Evolutionary conservation across 2,888 invertebrate genomes (phyloP).

Genomic region (Eupithecia inturbata): DNA sequence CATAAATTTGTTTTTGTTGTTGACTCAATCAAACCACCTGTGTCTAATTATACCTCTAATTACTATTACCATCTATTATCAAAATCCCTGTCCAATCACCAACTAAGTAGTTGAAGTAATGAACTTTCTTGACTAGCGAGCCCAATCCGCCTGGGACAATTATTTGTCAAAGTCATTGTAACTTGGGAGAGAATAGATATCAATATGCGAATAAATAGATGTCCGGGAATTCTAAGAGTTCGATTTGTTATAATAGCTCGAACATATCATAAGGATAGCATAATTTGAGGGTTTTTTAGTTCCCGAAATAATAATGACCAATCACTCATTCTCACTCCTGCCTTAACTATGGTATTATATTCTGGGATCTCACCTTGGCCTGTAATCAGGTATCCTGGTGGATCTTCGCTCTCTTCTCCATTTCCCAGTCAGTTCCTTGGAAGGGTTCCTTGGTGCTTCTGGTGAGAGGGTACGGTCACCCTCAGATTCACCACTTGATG

Average conservation of each 20-base stretch:
- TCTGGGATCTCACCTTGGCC: constrained; percentile 66
- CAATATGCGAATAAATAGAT: background rate
- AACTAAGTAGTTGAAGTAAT: background rate
- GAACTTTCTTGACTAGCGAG: background rate
- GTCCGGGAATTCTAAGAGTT: background rate
- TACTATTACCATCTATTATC: background rate
- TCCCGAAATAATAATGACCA: background rate
- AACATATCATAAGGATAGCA: background rate
- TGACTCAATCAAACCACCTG: background rate
- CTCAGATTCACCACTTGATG: constrained; percentile 78
- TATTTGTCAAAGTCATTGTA: background rate
- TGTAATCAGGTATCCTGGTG: constrained; percentile 76
- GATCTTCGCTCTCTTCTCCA: constrained; percentile 89
- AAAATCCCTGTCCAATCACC: background rate
- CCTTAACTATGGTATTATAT: background rate
- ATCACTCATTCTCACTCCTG: background rate
- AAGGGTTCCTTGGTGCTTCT: constrained; percentile 61
- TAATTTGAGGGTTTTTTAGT: background rate
- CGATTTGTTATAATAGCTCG: background rate
- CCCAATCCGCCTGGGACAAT: background rate
- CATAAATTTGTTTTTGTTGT: background rate
- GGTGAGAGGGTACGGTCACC: constrained; percentile 77
- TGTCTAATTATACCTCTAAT: background rate
- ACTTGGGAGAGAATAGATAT: background rate
- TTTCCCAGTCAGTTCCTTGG: constrained; percentile 87